These are phyloP conservation scores for Holothuria leucospilota DNA, from an alignment of 53 echinoderm and acorn worm species.

Conservation along the genomic window DNA sequence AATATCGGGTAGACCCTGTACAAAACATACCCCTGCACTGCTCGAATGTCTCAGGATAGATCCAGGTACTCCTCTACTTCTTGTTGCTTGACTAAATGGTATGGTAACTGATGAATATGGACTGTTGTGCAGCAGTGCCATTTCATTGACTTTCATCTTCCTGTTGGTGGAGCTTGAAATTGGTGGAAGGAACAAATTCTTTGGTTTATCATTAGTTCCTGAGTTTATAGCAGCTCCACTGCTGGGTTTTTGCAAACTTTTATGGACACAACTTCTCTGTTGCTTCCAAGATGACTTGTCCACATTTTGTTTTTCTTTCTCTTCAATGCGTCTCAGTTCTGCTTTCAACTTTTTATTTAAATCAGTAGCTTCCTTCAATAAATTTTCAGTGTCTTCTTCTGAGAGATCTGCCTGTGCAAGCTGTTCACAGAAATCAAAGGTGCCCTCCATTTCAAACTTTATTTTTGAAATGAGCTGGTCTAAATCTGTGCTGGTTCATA, in stretches of 20 bases:
- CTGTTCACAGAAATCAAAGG: conserved; percentile 27
- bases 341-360: conserved; percentile 56
- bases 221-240: not conserved
- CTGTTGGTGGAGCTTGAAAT: not conserved
- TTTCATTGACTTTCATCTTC: not conserved
- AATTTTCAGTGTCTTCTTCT: conserved; percentile 42
- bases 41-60: not conserved
- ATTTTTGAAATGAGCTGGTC: too few species aligned
- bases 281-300: not conserved
- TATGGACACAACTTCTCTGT: not conserved
- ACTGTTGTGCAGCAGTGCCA: not conserved
- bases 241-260: not conserved
- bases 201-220: not conserved
- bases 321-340: conserved; percentile 47
- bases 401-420: conserved; percentile 42
- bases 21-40: conserved; percentile 28
- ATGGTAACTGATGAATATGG: not conserved
- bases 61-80: not conserved
- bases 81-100: not conserved
- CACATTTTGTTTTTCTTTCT: not conserved
- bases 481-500: too few species aligned
- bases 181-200: conserved; percentile 9
- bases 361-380: conserved; percentile 46
- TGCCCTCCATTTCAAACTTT: not conserved
- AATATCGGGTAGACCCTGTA: too few species aligned